Base-by-base conservation (phyloP, 37 sponge, comb jelly and placozoan species). In the Lycopodina hypogea region DNA sequence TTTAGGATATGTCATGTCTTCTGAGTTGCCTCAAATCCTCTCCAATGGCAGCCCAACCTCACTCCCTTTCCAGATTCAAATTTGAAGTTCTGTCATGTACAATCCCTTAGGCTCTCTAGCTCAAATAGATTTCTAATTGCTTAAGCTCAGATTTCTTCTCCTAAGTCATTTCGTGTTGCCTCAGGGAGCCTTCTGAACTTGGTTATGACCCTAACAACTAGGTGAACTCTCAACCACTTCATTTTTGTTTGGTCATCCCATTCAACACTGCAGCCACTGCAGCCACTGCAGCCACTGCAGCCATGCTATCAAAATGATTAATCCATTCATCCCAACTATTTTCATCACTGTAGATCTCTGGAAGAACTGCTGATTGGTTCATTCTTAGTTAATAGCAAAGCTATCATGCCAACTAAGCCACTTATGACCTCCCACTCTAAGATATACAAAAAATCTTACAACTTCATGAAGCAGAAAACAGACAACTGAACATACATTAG, bases 1-100 rank as follows among this genome's bases (percentile, higher is more conserved):
- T 33, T 66, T 68, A n/a, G n/a, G n/a, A n/a, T n/a, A n/a, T 36
- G 82, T 75, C 33, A 51, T 82, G 18, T 82, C 82, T 24, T 42
- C 84, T n/a, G 28, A 68, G 62, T 62, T 57, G n/a, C n/a, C n/a
- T n/a, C n/a, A n/a, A n/a, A n/a, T n/a, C n/a, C n/a, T n/a, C n/a
- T n/a, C n/a, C n/a, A 68, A 76, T 68, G 29, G 42, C 76, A 7
- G 84, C 76, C 84, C 84, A 83, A 53, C n/a, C n/a, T n/a, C n/a
- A n/a, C 52, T 22, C 57, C 7, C 4, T 42, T 61, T 57, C 38
- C 63, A 38, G 56, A 28, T 77, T 84, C 85, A 32, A 4, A 73
- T 70, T 53, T 71, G 78, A 21, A 84, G 68, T 62, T 84, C 73
- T 32, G 72, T 76, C 40, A 52, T 48, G 53, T 84, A 84, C 26